Percentiles rank a stretch among this genome's conserved stretches.
Evolutionary conservation across 2,113 vertebrate genomes (phyloP).

Genomic region (Canis aureus): DNA sequence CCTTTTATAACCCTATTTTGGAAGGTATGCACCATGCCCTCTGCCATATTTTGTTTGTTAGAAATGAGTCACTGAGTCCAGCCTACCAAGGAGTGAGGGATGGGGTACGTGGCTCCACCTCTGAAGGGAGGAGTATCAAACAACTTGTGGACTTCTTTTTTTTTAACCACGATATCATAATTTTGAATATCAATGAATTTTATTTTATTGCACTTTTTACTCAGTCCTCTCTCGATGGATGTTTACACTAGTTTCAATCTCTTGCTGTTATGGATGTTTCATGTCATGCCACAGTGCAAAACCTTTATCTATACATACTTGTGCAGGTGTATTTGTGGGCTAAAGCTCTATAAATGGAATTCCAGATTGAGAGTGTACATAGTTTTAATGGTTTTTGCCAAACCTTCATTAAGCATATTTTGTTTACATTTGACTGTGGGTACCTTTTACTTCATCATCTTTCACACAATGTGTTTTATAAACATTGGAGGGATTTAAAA

Average conservation of each 20-base stretch:
- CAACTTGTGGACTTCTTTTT: not conserved
- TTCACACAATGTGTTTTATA: not conserved
- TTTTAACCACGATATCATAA: not conserved
- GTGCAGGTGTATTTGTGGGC: not conserved
- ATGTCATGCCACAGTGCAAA: not conserved
- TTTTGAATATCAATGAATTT: not conserved
- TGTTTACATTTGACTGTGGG: not conserved
- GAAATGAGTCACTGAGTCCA: not conserved
- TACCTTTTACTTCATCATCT: not conserved
- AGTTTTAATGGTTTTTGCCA: not conserved
- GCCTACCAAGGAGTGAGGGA: not conserved
- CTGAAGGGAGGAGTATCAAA: not conserved
- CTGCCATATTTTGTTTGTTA: not conserved
- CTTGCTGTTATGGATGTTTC: not conserved
- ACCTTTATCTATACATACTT: not conserved
- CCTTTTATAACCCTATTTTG: not conserved
- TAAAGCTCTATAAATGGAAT: not conserved
- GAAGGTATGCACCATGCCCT: not conserved
- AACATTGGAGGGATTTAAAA: not conserved
- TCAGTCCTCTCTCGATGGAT: not conserved
- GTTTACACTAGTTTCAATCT: not conserved
- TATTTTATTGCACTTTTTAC: not conserved
- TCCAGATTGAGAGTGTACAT: not conserved
- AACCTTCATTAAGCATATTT: not conserved
- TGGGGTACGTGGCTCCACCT: too few relatives aligned